Conservation (phyloP, 2,113 vertebrate species). For the Alligator mississippiensis region DNA sequence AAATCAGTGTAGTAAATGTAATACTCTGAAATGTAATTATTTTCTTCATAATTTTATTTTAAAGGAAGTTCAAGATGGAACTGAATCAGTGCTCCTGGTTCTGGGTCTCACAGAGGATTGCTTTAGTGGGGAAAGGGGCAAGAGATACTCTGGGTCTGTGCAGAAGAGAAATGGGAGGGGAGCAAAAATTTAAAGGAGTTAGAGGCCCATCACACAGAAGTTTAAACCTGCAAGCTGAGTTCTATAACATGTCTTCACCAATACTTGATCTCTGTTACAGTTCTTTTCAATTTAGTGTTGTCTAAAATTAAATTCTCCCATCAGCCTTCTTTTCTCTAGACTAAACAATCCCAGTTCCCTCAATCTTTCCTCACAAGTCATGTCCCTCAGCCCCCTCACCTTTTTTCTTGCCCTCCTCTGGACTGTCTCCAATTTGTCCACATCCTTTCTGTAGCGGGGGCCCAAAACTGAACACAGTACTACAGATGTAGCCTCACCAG, state of each 20-base stretch:
- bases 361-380: too few species aligned
- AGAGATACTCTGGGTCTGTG: neutral
- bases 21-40: slow-evolving; percentile 50
- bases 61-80: neutral
- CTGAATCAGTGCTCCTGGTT: neutral
- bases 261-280: neutral
- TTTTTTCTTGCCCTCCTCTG: too few species aligned
- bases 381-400: too few species aligned
- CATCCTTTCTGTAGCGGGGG: too few species aligned
- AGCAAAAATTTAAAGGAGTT: neutral
- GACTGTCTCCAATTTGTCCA: too few species aligned
- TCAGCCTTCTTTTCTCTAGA: too few species aligned
- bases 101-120: neutral
- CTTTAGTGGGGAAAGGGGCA: neutral
- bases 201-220: rapidly evolving
- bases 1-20: slow-evolving; percentile 51
- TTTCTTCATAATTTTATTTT: neutral
- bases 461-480: too few species aligned
- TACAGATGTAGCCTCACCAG: too few species aligned
- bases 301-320: too few species aligned
- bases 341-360: too few species aligned
- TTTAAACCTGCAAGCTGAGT: neutral
- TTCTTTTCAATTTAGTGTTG: too few species aligned
- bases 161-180: rapidly evolving
- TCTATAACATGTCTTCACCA: neutral